These are phyloP conservation scores for Drosophila prostipennis DNA, from an alignment of 2,888 invertebrate species.

Conservation along the genomic window DNA sequence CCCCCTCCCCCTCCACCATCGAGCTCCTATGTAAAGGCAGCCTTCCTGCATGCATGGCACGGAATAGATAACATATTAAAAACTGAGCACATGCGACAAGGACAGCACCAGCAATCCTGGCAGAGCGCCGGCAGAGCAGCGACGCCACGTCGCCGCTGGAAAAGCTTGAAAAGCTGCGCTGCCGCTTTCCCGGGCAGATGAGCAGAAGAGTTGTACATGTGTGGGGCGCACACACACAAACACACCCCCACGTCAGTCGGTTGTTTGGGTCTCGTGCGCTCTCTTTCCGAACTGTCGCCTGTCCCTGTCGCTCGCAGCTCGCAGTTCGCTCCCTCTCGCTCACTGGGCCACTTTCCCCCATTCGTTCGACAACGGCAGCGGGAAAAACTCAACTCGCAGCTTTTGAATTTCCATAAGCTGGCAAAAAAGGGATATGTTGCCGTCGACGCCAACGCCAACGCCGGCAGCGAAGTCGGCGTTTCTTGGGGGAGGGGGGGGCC, in stretches of 20 bases:
- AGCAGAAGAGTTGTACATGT: slow-evolving; percentile 77
- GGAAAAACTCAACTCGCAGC: slow-evolving; percentile 76
- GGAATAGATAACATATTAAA: slow-evolving; percentile 81
- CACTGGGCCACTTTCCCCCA: slow-evolving; percentile 27
- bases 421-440: slow-evolving; percentile 48
- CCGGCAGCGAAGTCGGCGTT: slow-evolving; percentile 23
- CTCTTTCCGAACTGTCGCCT: slow-evolving; percentile 21
- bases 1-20: slow-evolving; percentile 5
- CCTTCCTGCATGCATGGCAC: slow-evolving; percentile 64
- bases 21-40: slow-evolving; percentile 57
- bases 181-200: slow-evolving; percentile 52
- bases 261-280: slow-evolving; percentile 46
- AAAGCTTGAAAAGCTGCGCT: slow-evolving; percentile 63
- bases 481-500: slow-evolving; percentile 44
- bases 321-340: slow-evolving; percentile 18
- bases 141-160: slow-evolving; percentile 43
- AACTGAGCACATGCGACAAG: slow-evolving; percentile 70
- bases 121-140: slow-evolving; percentile 19
- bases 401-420: slow-evolving; percentile 72
- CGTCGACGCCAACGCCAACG: slow-evolving; percentile 44
- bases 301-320: slow-evolving; percentile 7
- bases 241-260: slow-evolving; percentile 45
- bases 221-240: slow-evolving; percentile 51
- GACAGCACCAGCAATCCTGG: slow-evolving; percentile 46
- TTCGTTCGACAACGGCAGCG: slow-evolving; percentile 34